Percentiles rank a stretch among this genome's conserved stretches.
phyloP scores from a whole-genome alignment of 2,797 vertebrate species.

The Sebastes taczanowskii region DNA sequence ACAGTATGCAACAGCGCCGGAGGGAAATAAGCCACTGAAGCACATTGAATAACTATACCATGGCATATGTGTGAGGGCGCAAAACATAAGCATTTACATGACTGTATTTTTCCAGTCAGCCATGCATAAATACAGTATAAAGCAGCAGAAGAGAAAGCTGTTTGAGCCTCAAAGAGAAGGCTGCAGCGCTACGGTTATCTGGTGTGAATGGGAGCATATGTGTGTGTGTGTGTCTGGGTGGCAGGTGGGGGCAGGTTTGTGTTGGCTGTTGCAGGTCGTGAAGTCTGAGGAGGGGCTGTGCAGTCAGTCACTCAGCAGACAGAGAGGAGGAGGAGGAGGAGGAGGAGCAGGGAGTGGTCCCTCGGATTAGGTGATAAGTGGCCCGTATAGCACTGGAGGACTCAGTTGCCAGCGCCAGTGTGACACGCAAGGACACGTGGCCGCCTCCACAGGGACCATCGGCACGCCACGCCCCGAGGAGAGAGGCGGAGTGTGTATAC shows the following conservation, averaged over 20 bases:
- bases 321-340: conserved; percentile 50
- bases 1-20: conserved; percentile 30
- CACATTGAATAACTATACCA: background rate
- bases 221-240: conserved; percentile 35
- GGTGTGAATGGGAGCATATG: conserved; percentile 37
- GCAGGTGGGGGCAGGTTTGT: conserved; percentile 28
- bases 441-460: conserved; percentile 61
- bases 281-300: conserved; percentile 39
- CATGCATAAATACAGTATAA: conserved; percentile 6
- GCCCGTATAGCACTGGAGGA: conserved; percentile 65
- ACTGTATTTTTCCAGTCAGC: background rate
- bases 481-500: conserved; percentile 23
- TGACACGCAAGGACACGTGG: conserved; percentile 77
- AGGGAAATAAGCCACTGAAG: conserved; percentile 15
- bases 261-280: conserved; percentile 30
- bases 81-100: conserved; percentile 11
- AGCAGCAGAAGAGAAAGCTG: conserved; percentile 4
- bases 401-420: conserved; percentile 73
- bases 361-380: conserved; percentile 81
- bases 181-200: background rate
- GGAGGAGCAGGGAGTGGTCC: conserved; percentile 72
- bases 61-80: background rate
- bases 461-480: conserved; percentile 50
- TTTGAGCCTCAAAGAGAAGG: background rate
- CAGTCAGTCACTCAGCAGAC: conserved; percentile 47